These are phyloP conservation scores for Microplitis manilae DNA, from an alignment of 2,888 invertebrate genomes.

Conservation along the genomic window DNA sequence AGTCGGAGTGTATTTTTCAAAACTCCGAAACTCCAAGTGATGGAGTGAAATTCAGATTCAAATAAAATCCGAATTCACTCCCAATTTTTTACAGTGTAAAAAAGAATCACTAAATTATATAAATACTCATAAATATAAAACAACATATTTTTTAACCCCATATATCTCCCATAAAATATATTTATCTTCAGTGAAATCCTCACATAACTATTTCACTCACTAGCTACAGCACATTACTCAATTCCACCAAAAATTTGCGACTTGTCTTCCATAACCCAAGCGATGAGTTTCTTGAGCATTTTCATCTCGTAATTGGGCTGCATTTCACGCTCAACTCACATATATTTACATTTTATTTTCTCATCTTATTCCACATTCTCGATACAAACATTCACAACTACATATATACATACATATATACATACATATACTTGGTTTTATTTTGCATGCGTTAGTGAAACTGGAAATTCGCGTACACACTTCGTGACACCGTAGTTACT, in stretches of 20 bases:
- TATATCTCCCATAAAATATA: not conserved
- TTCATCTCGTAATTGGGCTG: slow-evolving; percentile 57
- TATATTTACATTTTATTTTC: slow-evolving; percentile 23
- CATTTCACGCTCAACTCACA: slow-evolving; percentile 54
- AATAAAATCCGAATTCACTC: no score
- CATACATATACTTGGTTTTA: not conserved
- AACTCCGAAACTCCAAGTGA: no score
- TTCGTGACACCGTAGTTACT: slow-evolving; percentile 9
- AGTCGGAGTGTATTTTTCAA: no score
- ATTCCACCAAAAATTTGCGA: slow-evolving; percentile 21
- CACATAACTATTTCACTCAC: not conserved
- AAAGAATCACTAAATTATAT: no score
- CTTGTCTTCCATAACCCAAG: slow-evolving; percentile 5
- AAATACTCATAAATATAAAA: not conserved
- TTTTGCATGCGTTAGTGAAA: slow-evolving; percentile 25
- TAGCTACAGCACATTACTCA: not conserved
- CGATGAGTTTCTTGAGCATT: slow-evolving; percentile 21
- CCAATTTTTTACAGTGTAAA: no score
- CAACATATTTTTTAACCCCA: not conserved
- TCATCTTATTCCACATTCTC: slow-evolving; percentile 2
- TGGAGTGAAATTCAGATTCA: no score
- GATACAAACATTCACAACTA: not conserved
- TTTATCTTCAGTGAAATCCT: not conserved
- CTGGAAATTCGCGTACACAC: slow-evolving; percentile 39
- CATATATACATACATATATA: not conserved